Base-by-base conservation (phyloP, 2,797 vertebrate genomes). In the Ptychadena robeensis region DNA sequence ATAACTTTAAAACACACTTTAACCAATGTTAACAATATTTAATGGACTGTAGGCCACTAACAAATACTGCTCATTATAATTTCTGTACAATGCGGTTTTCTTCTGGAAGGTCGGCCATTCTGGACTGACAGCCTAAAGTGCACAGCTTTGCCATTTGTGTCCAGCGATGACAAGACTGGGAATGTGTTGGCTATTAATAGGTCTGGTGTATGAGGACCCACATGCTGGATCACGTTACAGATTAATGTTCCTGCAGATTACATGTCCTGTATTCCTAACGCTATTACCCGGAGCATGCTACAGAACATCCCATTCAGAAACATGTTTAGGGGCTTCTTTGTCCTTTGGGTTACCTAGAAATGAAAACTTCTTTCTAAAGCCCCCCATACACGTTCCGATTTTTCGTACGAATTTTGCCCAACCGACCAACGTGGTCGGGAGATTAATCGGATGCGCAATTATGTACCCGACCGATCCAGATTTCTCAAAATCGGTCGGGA, bases 161-260 rank as follows among this genome's bases (percentile, higher is more conserved):
- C 93, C 93, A 92, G 93, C 87, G 95, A 95, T 96, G 96, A 96
- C 95, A 95, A 94, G 95, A 95, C 94, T 94, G 94, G 95, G 94
- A 95, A 96, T 94, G 94, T 93, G 94, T 93, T 94, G 92, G 92
- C 96, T 95, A 97, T 94, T 95, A 97, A 97, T 97, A 97, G 96
- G 94, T 92, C 90, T 93, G 93, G 93, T 94, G 95, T 94, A 94
- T 94, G 93, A 92, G 94, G 91, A 91, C 89, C 88, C 89, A 88
- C 87, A 86, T 85, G 86, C 92, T 91, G 90, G 91, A 83, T 86
- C 87, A 83, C 79, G 91, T 93, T 93, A 91, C 88, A 90, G 87
- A 89, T 91, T 70, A 91, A 89, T 89, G 92, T 88, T 83, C 68
- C 74, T 79, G 67, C 75, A 83, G 68, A 79, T 79, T 83, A 71